Evolutionary conservation across 2,113 vertebrate genomes (phyloP).

Genomic region (Megaceryle maxima): DNA sequence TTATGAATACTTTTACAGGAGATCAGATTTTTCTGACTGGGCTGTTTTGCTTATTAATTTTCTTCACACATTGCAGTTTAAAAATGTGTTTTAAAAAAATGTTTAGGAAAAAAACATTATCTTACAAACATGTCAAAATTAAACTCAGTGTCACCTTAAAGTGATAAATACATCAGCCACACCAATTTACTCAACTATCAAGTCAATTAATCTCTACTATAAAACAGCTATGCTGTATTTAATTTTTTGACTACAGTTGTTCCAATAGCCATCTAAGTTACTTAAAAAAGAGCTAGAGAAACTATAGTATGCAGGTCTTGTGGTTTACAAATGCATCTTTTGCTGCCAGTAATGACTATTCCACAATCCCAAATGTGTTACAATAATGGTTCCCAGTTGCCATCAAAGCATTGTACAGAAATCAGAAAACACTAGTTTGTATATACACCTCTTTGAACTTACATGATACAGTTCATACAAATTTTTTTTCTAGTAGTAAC

Average conservation of each 20-base stretch:
- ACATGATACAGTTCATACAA: background rate
- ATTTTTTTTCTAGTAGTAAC: background rate
- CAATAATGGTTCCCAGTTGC: background rate
- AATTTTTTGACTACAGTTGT: background rate
- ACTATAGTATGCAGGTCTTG: background rate
- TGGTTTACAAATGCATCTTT: slow-evolving; percentile 37
- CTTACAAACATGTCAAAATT: background rate
- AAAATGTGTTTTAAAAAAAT: too few relatives aligned
- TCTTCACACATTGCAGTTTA: background rate
- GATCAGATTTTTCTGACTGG: background rate
- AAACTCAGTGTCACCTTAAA: background rate
- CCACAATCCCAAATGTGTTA: slow-evolving; percentile 5
- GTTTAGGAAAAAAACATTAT: background rate
- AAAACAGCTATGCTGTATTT: background rate
- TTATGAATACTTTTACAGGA: background rate
- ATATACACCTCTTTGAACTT: background rate
- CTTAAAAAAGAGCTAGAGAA: slow-evolving; percentile 10
- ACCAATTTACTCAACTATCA: background rate
- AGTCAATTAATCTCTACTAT: background rate
- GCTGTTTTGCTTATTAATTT: background rate
- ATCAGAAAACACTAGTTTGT: background rate
- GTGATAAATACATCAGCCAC: background rate
- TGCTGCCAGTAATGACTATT: slow-evolving; percentile 53
- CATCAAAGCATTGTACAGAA: background rate
- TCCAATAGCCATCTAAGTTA: slow-evolving; percentile 1